A percentile compares a stretch with the other conserved stretches of the same genome.
phyloP scores from a whole-genome alignment of 2,113 vertebrate genomes.

The Trichomycterus rosablanca region DNA sequence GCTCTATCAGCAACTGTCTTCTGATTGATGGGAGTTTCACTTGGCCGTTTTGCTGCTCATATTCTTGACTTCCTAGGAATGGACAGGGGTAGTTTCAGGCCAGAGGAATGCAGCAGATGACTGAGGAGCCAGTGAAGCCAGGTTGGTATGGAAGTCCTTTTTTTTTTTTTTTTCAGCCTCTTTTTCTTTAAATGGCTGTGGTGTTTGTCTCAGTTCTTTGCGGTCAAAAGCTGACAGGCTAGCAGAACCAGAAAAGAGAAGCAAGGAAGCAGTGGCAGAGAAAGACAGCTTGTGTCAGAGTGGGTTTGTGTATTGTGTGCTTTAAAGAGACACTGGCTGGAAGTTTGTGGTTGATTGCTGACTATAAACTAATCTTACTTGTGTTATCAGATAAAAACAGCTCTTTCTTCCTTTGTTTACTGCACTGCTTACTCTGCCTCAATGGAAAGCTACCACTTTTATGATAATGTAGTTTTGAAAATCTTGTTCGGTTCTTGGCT shows the following conservation, averaged over 20 bases:
- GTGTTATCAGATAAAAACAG: neutral
- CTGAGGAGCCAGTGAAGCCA: constrained; percentile 64
- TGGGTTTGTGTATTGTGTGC: neutral
- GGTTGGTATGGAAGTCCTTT: constrained; percentile 67
- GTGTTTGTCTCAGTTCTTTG: constrained; percentile 9
- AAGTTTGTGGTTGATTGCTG: too few species aligned
- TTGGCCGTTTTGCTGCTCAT: constrained; percentile 64
- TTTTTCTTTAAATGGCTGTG: constrained; percentile 1
- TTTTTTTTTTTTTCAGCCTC: neutral
- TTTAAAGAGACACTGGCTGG: neutral
- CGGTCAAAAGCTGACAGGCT: constrained; percentile 21
- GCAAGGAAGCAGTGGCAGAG: constrained; percentile 49
- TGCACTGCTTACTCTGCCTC: too few species aligned
- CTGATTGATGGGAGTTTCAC: constrained; percentile 83
- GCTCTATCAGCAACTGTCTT: constrained; percentile 78
- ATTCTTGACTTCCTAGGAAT: constrained; percentile 72
- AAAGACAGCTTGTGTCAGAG: constrained; percentile 45
- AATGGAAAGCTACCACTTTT: too few species aligned
- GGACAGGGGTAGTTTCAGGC: constrained; percentile 76
- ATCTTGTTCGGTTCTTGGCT: too few species aligned
- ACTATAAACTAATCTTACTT: neutral
- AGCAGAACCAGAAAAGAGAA: constrained; percentile 6
- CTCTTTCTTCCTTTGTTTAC: too few species aligned
- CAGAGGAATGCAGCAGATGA: constrained; percentile 76
- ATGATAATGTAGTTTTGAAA: too few species aligned